Evolutionary conservation across 1,140 invertebrate species (phyloP).

Genomic region (Ceratina calcarata): DNA sequence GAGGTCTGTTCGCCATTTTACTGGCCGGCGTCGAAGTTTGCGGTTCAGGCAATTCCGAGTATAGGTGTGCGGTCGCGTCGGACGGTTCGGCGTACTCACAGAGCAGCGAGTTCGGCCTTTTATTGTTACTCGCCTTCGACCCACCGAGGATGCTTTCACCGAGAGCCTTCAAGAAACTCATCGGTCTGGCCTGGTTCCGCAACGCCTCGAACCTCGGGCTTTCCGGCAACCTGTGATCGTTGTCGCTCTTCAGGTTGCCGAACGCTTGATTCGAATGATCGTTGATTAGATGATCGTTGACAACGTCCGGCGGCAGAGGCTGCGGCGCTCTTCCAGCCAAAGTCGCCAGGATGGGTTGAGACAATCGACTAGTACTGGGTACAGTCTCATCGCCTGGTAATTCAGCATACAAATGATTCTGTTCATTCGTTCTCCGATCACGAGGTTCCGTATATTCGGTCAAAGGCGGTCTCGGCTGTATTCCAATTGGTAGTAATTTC

Average conservation of each 20-base stretch:
- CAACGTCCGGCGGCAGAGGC: conserved; percentile 72
- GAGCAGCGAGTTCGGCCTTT: conserved; percentile 81
- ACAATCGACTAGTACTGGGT: conserved; percentile 75
- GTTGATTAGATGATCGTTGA: conserved; percentile 64
- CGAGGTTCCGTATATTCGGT: conserved; percentile 81
- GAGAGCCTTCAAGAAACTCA: conserved; percentile 76
- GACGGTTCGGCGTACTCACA: conserved; percentile 88
- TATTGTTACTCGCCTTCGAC: conserved; percentile 63
- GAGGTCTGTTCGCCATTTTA: conserved; percentile 85
- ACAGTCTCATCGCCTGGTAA: conserved; percentile 78
- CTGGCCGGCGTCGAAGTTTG: conserved; percentile 79
- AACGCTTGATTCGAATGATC: conserved; percentile 33
- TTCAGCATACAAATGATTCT: conserved; percentile 81
- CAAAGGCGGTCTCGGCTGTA: conserved; percentile 70
- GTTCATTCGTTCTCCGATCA: conserved; percentile 75
- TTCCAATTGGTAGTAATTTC: conserved; percentile 80
- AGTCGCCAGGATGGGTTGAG: conserved; percentile 74
- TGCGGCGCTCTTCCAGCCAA: conserved; percentile 68
- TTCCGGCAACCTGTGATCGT: conserved; percentile 17
- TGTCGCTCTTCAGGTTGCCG: conserved; percentile 20
- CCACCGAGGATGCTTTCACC: conserved; percentile 74
- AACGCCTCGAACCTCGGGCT: conserved; percentile 35
- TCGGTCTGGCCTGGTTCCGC: conserved; percentile 64
- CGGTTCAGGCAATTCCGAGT: conserved; percentile 85
- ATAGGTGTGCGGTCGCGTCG: conserved; percentile 85